These are phyloP conservation scores for Nomada flava DNA, from an alignment of 2,888 invertebrate genomes.

Conservation along the genomic window DNA sequence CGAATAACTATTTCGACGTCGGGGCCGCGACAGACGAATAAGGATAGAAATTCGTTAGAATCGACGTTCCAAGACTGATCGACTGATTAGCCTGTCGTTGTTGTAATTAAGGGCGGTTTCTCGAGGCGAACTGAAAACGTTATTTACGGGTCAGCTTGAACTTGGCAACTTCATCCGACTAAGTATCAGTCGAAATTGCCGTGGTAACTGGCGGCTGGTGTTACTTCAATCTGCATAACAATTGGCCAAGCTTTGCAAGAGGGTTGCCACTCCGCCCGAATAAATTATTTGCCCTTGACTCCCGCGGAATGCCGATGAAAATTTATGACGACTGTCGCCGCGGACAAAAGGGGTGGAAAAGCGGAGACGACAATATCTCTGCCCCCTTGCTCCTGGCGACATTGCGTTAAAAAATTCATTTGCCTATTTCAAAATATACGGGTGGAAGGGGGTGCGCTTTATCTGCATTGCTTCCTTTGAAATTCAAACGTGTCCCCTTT, in stretches of 20 bases:
- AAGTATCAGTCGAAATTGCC: constrained; percentile 66
- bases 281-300: constrained; percentile 67
- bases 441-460: background rate
- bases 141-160: constrained; percentile 62
- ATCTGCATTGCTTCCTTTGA: constrained; percentile 14
- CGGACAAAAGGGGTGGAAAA: constrained; percentile 39
- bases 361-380: background rate
- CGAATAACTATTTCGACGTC: background rate
- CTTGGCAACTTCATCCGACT: constrained; percentile 54
- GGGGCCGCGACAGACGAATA: too few species aligned
- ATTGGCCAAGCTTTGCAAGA: constrained; percentile 54
- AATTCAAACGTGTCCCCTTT: constrained; percentile 20
- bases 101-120: constrained; percentile 23
- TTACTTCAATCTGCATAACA: constrained; percentile 77
- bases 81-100: constrained; percentile 12
- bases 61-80: constrained; percentile 1
- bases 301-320: constrained; percentile 48
- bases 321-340: constrained; percentile 44
- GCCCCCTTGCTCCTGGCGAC: background rate
- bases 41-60: background rate
- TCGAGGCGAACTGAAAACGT: constrained; percentile 32
- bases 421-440: background rate
- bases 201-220: constrained; percentile 61
- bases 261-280: constrained; percentile 37
- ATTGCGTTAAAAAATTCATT: constrained; percentile 44